Percentiles rank a stretch among this genome's conserved stretches.
These are phyloP conservation scores for Drosophila sordidapex DNA, from an alignment of 2,888 invertebrate species.

Conservation along the genomic window DNA sequence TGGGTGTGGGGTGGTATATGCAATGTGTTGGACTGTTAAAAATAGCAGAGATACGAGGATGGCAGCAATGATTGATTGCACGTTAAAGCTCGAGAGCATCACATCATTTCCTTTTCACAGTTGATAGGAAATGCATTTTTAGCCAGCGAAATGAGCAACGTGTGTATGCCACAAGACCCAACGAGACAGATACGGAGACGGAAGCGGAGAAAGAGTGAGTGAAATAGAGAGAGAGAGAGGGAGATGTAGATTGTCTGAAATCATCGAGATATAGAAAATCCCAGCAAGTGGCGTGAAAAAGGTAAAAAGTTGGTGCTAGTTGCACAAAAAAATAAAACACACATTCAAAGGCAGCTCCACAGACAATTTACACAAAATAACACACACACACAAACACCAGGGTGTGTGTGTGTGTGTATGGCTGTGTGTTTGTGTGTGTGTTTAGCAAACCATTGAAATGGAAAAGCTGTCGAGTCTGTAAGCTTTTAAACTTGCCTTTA, in stretches of 20 bases:
- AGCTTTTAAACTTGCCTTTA: slow-evolving; percentile 27
- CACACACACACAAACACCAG: slow-evolving; percentile 46
- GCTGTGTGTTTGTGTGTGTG: not conserved
- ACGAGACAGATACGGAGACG: not conserved
- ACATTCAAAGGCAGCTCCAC: slow-evolving; percentile 54
- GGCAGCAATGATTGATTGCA: slow-evolving; percentile 81
- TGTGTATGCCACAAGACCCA: slow-evolving; percentile 32
- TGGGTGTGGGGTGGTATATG: not conserved
- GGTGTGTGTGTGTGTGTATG: slow-evolving; percentile 5
- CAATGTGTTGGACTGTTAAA: slow-evolving; percentile 43
- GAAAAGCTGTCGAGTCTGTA: slow-evolving; percentile 53
- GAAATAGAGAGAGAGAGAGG: not conserved
- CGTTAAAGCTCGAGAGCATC: slow-evolving; percentile 76
- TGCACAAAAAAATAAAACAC: slow-evolving; percentile 23
- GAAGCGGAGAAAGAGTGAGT: not conserved
- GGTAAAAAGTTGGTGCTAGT: slow-evolving; percentile 22
- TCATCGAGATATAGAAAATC: slow-evolving; percentile 49
- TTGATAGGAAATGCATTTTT: slow-evolving; percentile 81
- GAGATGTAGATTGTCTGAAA: slow-evolving; percentile 2
- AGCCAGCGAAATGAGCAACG: slow-evolving; percentile 74
- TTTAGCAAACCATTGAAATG: slow-evolving; percentile 58
- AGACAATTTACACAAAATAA: slow-evolving; percentile 68
- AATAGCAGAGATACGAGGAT: slow-evolving; percentile 43
- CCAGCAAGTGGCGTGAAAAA: slow-evolving; percentile 47
- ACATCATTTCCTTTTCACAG: slow-evolving; percentile 80